Percentiles rank a stretch among this genome's conserved stretches.
These are phyloP conservation scores for Casuarius casuarius DNA, from an alignment of 2,113 vertebrate species.

Conservation along the genomic window DNA sequence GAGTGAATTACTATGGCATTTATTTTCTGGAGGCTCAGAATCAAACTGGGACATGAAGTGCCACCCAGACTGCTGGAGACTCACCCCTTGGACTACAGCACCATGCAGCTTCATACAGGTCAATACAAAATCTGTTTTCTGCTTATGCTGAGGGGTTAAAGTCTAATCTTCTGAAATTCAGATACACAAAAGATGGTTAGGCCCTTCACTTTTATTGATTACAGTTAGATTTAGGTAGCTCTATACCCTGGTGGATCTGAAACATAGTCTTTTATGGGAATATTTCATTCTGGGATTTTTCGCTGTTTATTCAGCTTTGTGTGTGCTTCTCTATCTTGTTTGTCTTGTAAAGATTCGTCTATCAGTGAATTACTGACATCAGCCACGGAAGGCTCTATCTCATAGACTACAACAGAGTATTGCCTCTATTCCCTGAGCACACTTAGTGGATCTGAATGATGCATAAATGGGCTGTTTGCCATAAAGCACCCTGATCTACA, in stretches of 20 bases:
- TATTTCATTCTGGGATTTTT: neutral
- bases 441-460: neutral
- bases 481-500: neutral
- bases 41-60: neutral
- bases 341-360: neutral
- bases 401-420: neutral
- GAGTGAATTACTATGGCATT: neutral
- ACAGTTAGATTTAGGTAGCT: neutral
- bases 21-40: conserved; percentile 1
- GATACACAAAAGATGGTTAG: neutral
- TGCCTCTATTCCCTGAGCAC: rapidly evolving
- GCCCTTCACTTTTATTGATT: neutral
- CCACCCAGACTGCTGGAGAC: neutral
- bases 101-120: neutral
- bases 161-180: neutral
- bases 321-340: neutral
- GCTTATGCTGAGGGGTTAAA: neutral
- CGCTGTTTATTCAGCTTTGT: neutral
- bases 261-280: neutral
- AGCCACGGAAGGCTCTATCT: neutral
- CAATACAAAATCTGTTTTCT: neutral
- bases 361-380: neutral
- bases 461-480: neutral
- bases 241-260: neutral
- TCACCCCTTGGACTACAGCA: neutral